phyloP scores from a whole-genome alignment of 2,888 invertebrate species.

The Cybosia mesomella region DNA sequence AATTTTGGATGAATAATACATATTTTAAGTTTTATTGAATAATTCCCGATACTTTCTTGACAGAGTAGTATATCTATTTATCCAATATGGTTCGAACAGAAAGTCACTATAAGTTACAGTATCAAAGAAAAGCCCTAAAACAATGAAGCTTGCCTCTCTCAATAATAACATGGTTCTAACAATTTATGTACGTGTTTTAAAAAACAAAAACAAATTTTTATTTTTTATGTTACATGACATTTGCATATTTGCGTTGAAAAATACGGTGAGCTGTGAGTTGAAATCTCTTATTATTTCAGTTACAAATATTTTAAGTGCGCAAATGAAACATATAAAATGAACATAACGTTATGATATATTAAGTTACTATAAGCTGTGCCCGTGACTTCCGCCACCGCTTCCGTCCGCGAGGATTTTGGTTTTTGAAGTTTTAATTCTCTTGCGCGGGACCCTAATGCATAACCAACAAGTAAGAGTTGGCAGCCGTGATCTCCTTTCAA shows the following conservation, averaged over 20 bases:
- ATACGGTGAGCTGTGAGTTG: background rate
- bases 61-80: background rate
- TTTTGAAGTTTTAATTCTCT: too few species aligned
- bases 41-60: too few species aligned
- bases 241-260: constrained; percentile 1
- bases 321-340: background rate
- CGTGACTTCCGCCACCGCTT: too few species aligned
- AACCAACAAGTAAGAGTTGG: too few species aligned
- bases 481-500: too few species aligned
- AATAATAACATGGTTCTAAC: background rate
- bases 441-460: too few species aligned
- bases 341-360: background rate
- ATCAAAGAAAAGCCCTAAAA: background rate
- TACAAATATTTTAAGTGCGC: background rate
- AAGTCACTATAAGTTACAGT: background rate
- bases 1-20: too few species aligned
- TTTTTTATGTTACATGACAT: constrained; percentile 5
- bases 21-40: too few species aligned
- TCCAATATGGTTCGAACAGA: background rate
- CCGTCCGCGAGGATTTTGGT: too few species aligned
- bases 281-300: constrained; percentile 10
- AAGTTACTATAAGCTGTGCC: too few species aligned
- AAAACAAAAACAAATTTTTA: background rate
- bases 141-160: background rate
- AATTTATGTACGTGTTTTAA: background rate